These are phyloP conservation scores for Parambassis ranga DNA, from an alignment of 2,797 vertebrate species.

Conservation along the genomic window DNA sequence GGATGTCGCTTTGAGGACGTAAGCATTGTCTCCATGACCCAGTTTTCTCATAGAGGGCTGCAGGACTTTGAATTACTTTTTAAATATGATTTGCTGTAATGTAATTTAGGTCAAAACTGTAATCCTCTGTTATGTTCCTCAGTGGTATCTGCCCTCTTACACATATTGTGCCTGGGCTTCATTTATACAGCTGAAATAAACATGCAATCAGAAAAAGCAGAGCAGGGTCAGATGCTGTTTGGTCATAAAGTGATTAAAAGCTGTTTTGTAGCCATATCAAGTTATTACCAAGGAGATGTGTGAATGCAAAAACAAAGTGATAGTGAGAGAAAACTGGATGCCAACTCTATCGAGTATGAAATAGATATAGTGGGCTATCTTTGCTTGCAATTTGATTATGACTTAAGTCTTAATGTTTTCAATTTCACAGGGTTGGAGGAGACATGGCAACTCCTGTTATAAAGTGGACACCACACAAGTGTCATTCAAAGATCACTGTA, in stretches of 20 bases:
- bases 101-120: not conserved
- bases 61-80: not conserved
- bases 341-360: not conserved
- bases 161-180: not conserved
- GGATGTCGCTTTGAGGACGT: slow-evolving; percentile 83
- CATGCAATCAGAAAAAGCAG: not conserved
- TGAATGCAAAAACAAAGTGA: not conserved
- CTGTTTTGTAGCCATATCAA: not conserved
- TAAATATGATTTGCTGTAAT: not conserved
- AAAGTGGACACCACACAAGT: slow-evolving; percentile 79
- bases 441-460: slow-evolving; percentile 90
- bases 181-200: not conserved
- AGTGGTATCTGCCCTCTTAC: not conserved
- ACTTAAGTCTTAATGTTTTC: not conserved
- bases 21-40: slow-evolving; percentile 39
- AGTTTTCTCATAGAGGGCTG: not conserved
- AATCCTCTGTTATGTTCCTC: not conserved
- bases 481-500: slow-evolving; percentile 85
- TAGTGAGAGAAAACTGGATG: not conserved
- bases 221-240: not conserved
- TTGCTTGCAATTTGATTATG: not conserved
- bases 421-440: slow-evolving; percentile 85
- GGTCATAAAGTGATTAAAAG: not conserved
- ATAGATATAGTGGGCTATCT: too few species aligned
- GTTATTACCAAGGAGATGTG: not conserved